Percentiles rank a stretch among this genome's conserved stretches.
Evolutionary conservation across 2,797 vertebrate genomes (phyloP).

Genomic region (Halcyon badia): DNA sequence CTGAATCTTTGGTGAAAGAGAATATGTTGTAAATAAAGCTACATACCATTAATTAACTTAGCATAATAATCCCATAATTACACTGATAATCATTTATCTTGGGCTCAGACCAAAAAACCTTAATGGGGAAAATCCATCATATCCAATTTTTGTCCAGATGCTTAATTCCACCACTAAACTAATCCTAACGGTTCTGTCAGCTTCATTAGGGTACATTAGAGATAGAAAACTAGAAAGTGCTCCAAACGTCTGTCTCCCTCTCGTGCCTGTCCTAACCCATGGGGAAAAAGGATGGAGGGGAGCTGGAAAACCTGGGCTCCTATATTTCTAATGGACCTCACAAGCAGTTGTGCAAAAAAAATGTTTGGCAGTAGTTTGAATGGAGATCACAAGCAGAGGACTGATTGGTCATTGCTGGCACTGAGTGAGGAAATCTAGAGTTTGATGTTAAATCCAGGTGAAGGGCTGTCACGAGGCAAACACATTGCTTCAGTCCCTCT

Average conservation of each 20-base stretch:
- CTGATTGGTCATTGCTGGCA: neutral
- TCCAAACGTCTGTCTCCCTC: neutral
- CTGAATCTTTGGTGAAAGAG: constrained; percentile 23
- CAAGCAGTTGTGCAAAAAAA: neutral
- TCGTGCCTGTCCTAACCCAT: neutral
- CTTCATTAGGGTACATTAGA: constrained; percentile 28
- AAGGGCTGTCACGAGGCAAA: neutral
- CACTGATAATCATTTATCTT: constrained; percentile 71
- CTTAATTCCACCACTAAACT: constrained; percentile 63
- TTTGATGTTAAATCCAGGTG: neutral
- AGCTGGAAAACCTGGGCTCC: neutral
- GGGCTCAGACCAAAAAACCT: constrained; percentile 56
- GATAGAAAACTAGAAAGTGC: constrained; percentile 23
- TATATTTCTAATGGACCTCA: neutral
- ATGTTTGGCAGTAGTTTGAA: neutral
- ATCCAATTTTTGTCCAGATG: constrained; percentile 74
- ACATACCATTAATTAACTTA: constrained; percentile 65
- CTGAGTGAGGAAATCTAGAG: neutral
- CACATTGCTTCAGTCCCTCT: neutral
- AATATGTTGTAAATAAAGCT: constrained; percentile 64
- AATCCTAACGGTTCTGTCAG: constrained; percentile 49
- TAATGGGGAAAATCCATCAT: constrained; percentile 70
- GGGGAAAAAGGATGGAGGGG: neutral
- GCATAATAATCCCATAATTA: constrained; percentile 68
- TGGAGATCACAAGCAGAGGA: neutral